phyloP scores from a whole-genome alignment of 2,797 vertebrate genomes.

The Lophotriccus pileatus region DNA sequence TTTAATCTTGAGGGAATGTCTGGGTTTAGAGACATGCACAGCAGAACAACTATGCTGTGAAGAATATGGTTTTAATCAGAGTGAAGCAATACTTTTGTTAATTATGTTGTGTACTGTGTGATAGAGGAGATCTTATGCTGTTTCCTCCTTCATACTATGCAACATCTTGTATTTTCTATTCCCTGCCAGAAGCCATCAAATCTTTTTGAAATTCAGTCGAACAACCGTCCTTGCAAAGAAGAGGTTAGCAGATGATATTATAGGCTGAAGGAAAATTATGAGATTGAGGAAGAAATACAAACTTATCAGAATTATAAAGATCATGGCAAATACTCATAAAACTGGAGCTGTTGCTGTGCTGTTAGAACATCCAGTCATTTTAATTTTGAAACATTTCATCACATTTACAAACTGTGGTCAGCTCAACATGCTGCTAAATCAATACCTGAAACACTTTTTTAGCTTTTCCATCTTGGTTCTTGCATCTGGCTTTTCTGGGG shows the following conservation, averaged over 20 bases:
- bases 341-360: neutral
- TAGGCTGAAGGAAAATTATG: neutral
- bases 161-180: neutral
- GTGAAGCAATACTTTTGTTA: slow-evolving; percentile 25
- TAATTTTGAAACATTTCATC: neutral
- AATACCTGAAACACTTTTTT: neutral
- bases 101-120: neutral
- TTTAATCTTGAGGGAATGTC: slow-evolving; percentile 16
- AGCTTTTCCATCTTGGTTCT: neutral
- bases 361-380: neutral
- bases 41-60: neutral
- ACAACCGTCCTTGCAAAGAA: slow-evolving; percentile 11
- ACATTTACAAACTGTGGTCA: slow-evolving; percentile 13
- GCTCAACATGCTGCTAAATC: neutral
- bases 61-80: slow-evolving; percentile 41
- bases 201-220: slow-evolving; percentile 29
- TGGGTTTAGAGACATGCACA: neutral
- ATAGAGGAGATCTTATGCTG: neutral
- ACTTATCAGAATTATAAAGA: slow-evolving; percentile 7
- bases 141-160: neutral
- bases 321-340: neutral
- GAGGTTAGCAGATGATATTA: neutral
- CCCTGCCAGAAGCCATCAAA: neutral
- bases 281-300: neutral
- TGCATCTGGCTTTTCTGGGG: slow-evolving; percentile 1